Base-by-base conservation (phyloP, 2,888 invertebrate species). In the Drosophila neonasuta region DNA sequence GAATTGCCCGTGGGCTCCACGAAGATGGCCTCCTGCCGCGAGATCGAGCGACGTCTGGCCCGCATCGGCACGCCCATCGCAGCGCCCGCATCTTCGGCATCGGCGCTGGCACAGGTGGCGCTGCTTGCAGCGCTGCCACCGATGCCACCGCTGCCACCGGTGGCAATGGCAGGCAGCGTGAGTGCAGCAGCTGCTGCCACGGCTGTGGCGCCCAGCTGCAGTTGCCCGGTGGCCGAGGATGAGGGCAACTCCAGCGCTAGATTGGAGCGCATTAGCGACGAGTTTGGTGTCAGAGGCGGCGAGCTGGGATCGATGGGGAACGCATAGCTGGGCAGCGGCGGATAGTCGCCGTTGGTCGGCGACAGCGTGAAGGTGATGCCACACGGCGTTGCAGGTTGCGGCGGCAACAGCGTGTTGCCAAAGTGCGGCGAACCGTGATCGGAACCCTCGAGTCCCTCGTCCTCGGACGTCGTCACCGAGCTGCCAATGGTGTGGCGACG, bases 21-120 rank as follows among this genome's bases (percentile, higher is more conserved):
- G 80, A 96, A 95, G 84, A 96, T 94, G 0, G 96, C 96, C 90
- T 96, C 96, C 89, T 96, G 96, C 15, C 96, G 93, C 60, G 95
- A 95, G 83, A 96, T 95, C 7, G 96, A 95, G 65, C 95, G 93
- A 73, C 95, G 92, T 55, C 96, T 92, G 65, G 92, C 91, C 1
- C 92, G 92, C 65, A 87, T 62, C 8, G 81, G 77, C 11, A 79
- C 24, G 1, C 82, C 80, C 68, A 86, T 77, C 8, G 83, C 86
- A 0, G 80, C 68, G 4, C 77, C 72, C 30, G 89, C 87, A 41
- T 89, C 88, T 7, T 79, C 79, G 10, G 73, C 76, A 55, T 80
- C 77, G 50, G 71, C 74, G 10, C 61, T 59, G 20, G 58, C 30
- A 50, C 61, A 55, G 46, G 42, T 9, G 24, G 13, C 13, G 42